Evolutionary conservation across 1,140 invertebrate genomes (phyloP).

Genomic region (Apis cerana): DNA sequence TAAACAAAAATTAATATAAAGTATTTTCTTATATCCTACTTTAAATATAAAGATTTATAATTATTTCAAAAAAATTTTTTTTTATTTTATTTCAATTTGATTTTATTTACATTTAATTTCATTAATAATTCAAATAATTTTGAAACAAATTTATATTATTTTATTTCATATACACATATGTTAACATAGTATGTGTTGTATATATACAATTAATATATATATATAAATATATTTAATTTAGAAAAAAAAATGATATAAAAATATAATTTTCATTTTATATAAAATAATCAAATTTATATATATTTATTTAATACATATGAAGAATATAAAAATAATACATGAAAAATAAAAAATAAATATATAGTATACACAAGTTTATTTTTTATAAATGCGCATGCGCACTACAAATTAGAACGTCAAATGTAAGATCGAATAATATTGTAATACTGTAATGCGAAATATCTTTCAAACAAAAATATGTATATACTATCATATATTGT

Average conservation of each 20-base stretch:
- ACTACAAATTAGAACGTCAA: slow-evolving; percentile 11
- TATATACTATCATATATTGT: background rate
- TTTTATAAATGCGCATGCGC: slow-evolving; percentile 26
- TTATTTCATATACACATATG: too few relatives aligned
- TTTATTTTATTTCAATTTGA: background rate
- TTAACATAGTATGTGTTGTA: too few relatives aligned
- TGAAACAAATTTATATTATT: too few relatives aligned
- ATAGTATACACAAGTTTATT: background rate
- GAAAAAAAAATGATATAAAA: too few relatives aligned
- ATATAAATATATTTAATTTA: too few relatives aligned
- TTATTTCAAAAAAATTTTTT: background rate
- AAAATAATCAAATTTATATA: too few relatives aligned
- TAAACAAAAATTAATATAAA: slow-evolving; percentile 36
- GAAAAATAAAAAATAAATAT: background rate
- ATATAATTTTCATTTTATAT: too few relatives aligned
- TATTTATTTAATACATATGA: too few relatives aligned
- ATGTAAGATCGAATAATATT: slow-evolving; percentile 22
- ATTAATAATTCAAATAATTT: too few relatives aligned
- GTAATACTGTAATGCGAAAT: slow-evolving; percentile 18
- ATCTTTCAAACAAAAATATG: slow-evolving; percentile 7
- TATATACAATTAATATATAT: too few relatives aligned
- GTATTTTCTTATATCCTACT: background rate
- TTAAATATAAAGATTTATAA: background rate
- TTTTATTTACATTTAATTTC: background rate
- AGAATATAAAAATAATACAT: background rate